phyloP scores from a whole-genome alignment of 2,888 invertebrate species.

The Rhaphigaster nebulosa region DNA sequence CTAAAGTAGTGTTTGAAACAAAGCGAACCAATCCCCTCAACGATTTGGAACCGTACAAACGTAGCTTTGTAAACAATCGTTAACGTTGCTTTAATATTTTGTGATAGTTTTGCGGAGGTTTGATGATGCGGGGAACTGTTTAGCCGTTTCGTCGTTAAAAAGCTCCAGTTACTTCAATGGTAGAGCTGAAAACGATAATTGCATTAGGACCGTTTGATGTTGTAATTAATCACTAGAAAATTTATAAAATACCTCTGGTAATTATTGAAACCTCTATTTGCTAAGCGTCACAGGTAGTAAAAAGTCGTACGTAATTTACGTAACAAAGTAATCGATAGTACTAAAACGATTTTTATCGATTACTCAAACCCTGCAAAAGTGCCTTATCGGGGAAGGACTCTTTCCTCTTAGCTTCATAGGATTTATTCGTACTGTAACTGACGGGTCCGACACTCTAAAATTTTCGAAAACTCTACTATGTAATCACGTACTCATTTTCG shows the following conservation, averaged over 20 bases:
- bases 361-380: not conserved
- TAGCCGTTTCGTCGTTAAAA: not conserved
- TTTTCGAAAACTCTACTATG: not conserved
- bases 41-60: not conserved
- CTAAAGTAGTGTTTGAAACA: conserved; percentile 46
- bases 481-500: not conserved
- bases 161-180: not conserved
- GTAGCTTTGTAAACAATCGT: not conserved
- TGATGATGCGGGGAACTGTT: not conserved
- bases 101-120: not conserved
- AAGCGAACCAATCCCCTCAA: not conserved
- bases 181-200: not conserved
- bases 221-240: not conserved
- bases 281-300: not conserved
- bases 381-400: not conserved
- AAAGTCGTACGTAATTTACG: not conserved
- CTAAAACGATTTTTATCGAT: conserved; percentile 6
- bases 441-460: not conserved
- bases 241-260: not conserved
- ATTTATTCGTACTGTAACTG: not conserved
- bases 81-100: not conserved
- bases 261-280: not conserved
- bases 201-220: not conserved
- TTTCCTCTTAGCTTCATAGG: not conserved
- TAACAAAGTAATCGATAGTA: not conserved